These are phyloP conservation scores for Babylonia areolata DNA, from an alignment of 1,140 invertebrate species.

Conservation along the genomic window DNA sequence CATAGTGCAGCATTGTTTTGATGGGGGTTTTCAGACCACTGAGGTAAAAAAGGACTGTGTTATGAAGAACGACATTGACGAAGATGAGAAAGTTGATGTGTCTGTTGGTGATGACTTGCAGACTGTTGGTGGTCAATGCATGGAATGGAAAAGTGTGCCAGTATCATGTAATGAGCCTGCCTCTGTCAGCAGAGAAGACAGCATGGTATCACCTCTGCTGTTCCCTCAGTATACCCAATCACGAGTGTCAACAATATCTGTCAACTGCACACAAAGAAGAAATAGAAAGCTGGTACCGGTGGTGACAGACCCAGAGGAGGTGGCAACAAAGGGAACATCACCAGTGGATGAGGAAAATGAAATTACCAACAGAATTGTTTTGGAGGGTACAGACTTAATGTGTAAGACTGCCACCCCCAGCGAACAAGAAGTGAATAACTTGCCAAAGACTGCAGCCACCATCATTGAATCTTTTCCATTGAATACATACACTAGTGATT, in stretches of 20 bases:
- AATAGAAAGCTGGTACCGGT: neutral
- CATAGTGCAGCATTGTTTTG: neutral
- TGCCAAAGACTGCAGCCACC: neutral
- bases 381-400: neutral
- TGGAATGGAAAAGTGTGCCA: too few species aligned
- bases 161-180: neutral
- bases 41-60: neutral
- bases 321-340: neutral
- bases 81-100: neutral
- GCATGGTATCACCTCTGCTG: neutral
- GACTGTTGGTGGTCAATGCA: neutral
- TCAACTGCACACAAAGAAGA: neutral
- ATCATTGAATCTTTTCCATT: neutral
- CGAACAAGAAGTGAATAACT: neutral
- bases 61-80: neutral
- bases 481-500: neutral
- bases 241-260: neutral
- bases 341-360: neutral
- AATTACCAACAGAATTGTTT: neutral
- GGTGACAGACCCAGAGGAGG: constrained; percentile 8
- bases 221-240: neutral
- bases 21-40: neutral
- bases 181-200: neutral
- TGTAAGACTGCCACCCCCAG: neutral
- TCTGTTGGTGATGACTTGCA: neutral